Evolutionary conservation across 2,797 vertebrate genomes (phyloP), one percentile per base, ranked within the genome.

Genomic region (Saxicola maurus): DNA sequence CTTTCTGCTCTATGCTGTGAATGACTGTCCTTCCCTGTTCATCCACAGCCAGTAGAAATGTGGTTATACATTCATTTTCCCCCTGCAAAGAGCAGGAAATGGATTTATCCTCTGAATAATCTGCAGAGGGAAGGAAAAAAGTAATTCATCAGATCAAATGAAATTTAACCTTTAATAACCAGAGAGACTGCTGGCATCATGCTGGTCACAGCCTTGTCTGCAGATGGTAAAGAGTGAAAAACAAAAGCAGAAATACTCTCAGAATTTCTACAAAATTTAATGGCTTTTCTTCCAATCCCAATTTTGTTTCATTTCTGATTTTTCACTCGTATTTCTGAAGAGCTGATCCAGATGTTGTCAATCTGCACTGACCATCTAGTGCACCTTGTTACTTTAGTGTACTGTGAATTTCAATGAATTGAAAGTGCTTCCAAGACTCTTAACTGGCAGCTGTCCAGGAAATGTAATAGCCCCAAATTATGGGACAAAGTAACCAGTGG

Each of bases 1-100:
- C 98, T 53, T 98, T 98, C 87, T 96, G 97, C 46, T 95, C 97
- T 80, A 98, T 98, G 94, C 97, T 97, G 73, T 98, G 98, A 95
- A 98, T 97, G 38, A 97, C 59, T 76, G 96, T 97, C 95, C 94
- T 98, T 73, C 98, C 98, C 13, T 97, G 96, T 66, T 98, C 98
- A 89, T 97, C 97, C 79, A 93, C 92, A 60, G 97, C 92, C 95
- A 98, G 96, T 45, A 95, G 96, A 97, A 99, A 99, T 52, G 98
- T 98, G 92, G 98, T 97, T 96, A 97, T 96, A 95, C 98, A 99
- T 95, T 98, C 98, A 40, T 98, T 98, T 96, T 98, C 98, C 40
- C 95, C 98, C 97, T 97, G 98, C 93, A 99, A 95, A 62, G 95
- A 97, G 97, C 99, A 99, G 79, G 95, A 92, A 96, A 98, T 95